These are phyloP conservation scores for Agonopterix heracliana DNA, from an alignment of 2,888 invertebrate species.

Conservation along the genomic window DNA sequence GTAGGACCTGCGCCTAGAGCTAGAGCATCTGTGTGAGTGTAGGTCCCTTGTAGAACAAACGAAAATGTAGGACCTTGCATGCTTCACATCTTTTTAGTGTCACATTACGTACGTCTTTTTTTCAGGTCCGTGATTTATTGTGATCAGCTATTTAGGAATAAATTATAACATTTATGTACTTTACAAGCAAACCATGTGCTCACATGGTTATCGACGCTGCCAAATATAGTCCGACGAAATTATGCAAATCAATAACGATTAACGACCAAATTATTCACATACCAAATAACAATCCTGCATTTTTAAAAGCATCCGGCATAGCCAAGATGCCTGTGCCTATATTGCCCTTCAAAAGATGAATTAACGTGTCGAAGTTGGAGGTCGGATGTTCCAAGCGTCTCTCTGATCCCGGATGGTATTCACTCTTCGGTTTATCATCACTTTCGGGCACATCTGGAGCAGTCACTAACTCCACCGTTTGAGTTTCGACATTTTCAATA, in stretches of 20 bases:
- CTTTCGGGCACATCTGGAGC: slow-evolving; percentile 31
- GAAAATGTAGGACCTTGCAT: no score
- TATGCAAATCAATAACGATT: neutral
- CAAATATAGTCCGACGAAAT: neutral
- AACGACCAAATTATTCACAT: slow-evolving; percentile 21
- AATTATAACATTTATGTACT: no score
- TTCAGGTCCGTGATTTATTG: no score
- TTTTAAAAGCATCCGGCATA: slow-evolving; percentile 96
- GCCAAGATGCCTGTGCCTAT: slow-evolving; percentile 96
- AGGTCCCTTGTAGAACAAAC: no score
- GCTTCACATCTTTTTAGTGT: no score
- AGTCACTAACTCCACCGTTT: slow-evolving; percentile 49
- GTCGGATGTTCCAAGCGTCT: slow-evolving; percentile 86
- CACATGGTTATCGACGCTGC: no score
- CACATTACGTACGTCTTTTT: no score
- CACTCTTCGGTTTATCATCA: slow-evolving; percentile 44
- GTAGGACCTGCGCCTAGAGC: no score
- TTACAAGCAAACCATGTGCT: neutral
- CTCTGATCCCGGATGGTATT: slow-evolving; percentile 79
- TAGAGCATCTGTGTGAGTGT: no score
- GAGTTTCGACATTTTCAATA: slow-evolving; percentile 48
- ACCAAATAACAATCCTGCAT: slow-evolving; percentile 92
- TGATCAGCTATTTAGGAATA: no score
- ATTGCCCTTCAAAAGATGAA: slow-evolving; percentile 84
- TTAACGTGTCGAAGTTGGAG: slow-evolving; percentile 86